Conservation (phyloP, 2,797 vertebrate species). For the Chlorospingus semifuscus region DNA sequence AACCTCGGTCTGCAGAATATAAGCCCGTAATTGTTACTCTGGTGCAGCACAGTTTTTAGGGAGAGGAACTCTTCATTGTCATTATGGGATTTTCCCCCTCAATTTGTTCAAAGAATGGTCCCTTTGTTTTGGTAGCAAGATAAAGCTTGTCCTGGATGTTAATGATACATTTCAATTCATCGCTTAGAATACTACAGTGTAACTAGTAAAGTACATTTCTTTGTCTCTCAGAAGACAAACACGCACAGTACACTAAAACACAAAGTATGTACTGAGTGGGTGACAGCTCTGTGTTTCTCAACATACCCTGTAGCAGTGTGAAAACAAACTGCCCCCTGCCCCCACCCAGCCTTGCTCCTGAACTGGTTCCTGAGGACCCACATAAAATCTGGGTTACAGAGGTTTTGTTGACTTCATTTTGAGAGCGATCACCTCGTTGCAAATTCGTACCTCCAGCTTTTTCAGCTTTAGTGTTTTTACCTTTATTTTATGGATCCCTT, state of each 20-base stretch:
- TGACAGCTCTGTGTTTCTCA: slow-evolving; percentile 44
- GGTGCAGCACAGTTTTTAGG: slow-evolving; percentile 54
- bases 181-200: slow-evolving; percentile 71
- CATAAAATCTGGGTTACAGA: not conserved
- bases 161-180: slow-evolving; percentile 75
- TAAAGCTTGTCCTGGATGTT: slow-evolving; percentile 75
- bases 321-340: not conserved
- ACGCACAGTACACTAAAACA: slow-evolving; percentile 48
- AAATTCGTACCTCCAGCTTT: not conserved
- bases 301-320: not conserved
- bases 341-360: not conserved
- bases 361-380: not conserved
- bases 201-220: slow-evolving; percentile 54
- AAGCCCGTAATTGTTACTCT: slow-evolving; percentile 74
- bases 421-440: not conserved
- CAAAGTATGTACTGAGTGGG: slow-evolving; percentile 57
- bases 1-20: slow-evolving; percentile 67
- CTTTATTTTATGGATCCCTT: not conserved
- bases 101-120: slow-evolving; percentile 69
- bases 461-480: not conserved
- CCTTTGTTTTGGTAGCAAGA: slow-evolving; percentile 72
- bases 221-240: slow-evolving; percentile 69
- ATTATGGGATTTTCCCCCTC: slow-evolving; percentile 59
- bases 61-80: slow-evolving; percentile 75
- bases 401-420: not conserved